These are phyloP conservation scores for Martes martes DNA, from an alignment of 2,113 vertebrate species.

Conservation along the genomic window DNA sequence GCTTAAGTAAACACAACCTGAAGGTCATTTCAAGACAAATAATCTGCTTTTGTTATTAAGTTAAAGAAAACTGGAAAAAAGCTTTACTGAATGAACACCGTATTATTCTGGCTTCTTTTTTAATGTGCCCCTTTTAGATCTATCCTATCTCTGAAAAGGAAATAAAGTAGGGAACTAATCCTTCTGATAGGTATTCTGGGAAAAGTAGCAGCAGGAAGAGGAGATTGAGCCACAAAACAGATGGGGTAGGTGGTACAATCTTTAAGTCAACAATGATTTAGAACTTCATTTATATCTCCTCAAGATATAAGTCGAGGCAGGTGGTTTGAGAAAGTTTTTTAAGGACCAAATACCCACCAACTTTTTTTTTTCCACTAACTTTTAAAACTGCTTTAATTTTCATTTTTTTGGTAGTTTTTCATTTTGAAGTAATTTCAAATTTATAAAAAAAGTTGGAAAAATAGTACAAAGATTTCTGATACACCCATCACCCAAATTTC, in stretches of 20 bases:
- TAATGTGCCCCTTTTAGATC: not conserved
- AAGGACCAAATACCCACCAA: not conserved
- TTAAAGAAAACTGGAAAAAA: not conserved
- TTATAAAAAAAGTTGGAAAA: constrained; percentile 1
- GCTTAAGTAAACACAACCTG: not conserved
- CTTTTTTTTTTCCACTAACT: not conserved
- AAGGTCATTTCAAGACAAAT: not conserved
- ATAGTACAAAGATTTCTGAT: not conserved
- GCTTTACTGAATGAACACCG: not conserved
- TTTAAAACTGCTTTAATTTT: constrained; percentile 15
- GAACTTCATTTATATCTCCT: not conserved
- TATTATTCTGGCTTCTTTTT: not conserved
- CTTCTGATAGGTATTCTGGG: not conserved
- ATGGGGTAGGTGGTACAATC: not conserved
- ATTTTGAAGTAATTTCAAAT: not conserved
- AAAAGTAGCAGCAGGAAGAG: not conserved
- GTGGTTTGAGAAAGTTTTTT: not conserved
- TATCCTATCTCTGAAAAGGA: not conserved
- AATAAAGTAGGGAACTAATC: not conserved
- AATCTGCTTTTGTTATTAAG: not conserved
- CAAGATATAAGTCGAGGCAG: not conserved
- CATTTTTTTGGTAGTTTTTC: not conserved
- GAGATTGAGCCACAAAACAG: not conserved
- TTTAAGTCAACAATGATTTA: not conserved
- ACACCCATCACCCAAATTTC: not conserved